Base-by-base conservation (phyloP, 2,113 vertebrate species). In the Lonchura striata region DNA sequence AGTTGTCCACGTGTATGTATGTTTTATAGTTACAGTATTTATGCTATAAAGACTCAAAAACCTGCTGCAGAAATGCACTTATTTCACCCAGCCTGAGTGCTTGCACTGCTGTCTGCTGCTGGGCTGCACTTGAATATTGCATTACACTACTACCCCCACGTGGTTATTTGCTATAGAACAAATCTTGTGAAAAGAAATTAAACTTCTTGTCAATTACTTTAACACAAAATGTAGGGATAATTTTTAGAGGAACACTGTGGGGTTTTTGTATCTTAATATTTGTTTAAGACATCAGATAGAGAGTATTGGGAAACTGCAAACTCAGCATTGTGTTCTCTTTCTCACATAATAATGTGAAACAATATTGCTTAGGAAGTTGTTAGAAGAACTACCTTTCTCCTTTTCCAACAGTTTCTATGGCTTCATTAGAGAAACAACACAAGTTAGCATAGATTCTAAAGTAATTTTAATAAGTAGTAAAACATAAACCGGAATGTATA, bases 131-230 rank as follows among this genome's bases (percentile, higher is more conserved):
- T 44, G 39, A 89, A 22, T 77, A 69, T 94, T 87, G 42, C 60
- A 14, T 95, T 78, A 35, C 97, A 10, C 85, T 70, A 33, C 97
- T 95, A 75, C 98, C 98, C 97, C 96, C 98, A 11, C 53, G 97
- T 98, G 98, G 97, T 60, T 59, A 77, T 39, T 9, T 13, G 19
- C 24, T 83, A 39, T 59, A 96, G 72, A 75, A 83, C 53, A 56
- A 3, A 22, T 69, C 56, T 86, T 69, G 24, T 41, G 11, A 3
- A 60, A 71, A 50, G 10, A 5, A 37, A 17, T 31, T 11, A 21
- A 52, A 65, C 11, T 21, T 71, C 59, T 35, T 46, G 18, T 25
- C 8, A 21, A n/a, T 86, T 37, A 18, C 65, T 65, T 66, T 35
- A 3, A 27, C 35, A 74, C 74, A 20, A 59, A 82, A 88, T 11